Conservation (phyloP, 2,888 invertebrate species). For the Trissolcus brochymenae region DNA sequence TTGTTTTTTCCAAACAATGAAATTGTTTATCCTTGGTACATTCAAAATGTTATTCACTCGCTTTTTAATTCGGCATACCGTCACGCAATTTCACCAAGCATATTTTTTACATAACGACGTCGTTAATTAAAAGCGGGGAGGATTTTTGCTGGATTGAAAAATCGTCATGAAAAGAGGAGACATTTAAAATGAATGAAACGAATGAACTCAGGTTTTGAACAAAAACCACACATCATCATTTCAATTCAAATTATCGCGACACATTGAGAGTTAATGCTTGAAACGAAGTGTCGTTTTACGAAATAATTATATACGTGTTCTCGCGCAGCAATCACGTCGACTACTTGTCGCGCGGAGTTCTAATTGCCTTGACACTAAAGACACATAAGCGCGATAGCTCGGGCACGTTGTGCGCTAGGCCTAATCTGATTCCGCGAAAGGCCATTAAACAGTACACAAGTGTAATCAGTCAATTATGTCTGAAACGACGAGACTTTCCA, state of each 20-base stretch:
- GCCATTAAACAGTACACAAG: constrained; percentile 5
- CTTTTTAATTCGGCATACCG: too few species aligned
- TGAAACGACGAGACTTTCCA: too few species aligned
- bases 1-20: not conserved
- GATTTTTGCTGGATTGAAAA: too few species aligned
- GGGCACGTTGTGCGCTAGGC: constrained; percentile 22
- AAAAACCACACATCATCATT: constrained; percentile 4
- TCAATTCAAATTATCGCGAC: constrained; percentile 10
- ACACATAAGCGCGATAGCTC: constrained; percentile 37
- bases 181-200: too few species aligned
- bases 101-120: too few species aligned
- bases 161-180: too few species aligned
- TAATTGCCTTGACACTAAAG: constrained; percentile 54
- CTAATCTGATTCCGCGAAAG: constrained; percentile 30
- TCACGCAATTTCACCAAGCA: not conserved
- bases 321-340: constrained; percentile 53
- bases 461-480: constrained; percentile 23
- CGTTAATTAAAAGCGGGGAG: too few species aligned
- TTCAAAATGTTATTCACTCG: too few species aligned
- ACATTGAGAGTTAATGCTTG: constrained; percentile 42
- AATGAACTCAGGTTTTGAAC: not conserved
- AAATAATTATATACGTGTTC: constrained; percentile 57
- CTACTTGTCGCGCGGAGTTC: constrained; percentile 41
- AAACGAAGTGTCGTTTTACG: constrained; percentile 53
- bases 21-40: too few species aligned